Base-by-base conservation (phyloP, 30 jellyfish, hydroid and myxozoan genomes). In the Clytia hemisphaerica region DNA sequence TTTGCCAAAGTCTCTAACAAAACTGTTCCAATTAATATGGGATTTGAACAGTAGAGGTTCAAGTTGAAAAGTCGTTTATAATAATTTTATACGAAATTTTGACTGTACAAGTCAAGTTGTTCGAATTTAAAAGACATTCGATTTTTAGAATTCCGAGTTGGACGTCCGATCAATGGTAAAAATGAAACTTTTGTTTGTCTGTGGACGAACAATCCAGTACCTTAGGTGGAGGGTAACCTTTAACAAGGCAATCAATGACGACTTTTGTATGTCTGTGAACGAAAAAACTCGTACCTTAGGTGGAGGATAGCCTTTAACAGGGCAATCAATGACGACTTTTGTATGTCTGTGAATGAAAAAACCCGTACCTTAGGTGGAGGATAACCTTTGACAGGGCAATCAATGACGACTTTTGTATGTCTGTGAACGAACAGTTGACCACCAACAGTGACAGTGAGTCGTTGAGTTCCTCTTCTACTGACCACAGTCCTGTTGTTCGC, bases 331-430 rank as follows among this genome's bases (percentile, higher is more conserved):
- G 6, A 57, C 16, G 27, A 33, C 70, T 2, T 45, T 25, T n/a
- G 50, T 33, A 57, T 33, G 25, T 57, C 35, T 25, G 19, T 21
- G 70, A 33, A 57, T 31, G 70, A n/a, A n/a, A n/a, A n/a, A n/a
- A n/a, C n/a, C n/a, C 44, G 25, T 33, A 57, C 70, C 70, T 57
- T 28, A 22, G 70, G 70, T 12, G 70, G 70, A 21, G 70, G 70
- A 33, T 21, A n/a, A 21, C 70, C 70, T 21, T 37, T 21, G 19
- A 57, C 70, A 57, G 70, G 70, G 16, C 70, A 57, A n/a, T 57
- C 70, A 9, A 57, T 26, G 6, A 57, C 16, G 27, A 33, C 70
- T 2, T 45, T 25, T n/a, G 50, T 33, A 57, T 33, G 25, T 57
- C 35, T 25, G 19, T 21, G 70, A 33, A 57, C 35, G 70, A 22